Base-by-base conservation (phyloP, 2,797 vertebrate genomes). In the Melanotaenia boesemani region DNA sequence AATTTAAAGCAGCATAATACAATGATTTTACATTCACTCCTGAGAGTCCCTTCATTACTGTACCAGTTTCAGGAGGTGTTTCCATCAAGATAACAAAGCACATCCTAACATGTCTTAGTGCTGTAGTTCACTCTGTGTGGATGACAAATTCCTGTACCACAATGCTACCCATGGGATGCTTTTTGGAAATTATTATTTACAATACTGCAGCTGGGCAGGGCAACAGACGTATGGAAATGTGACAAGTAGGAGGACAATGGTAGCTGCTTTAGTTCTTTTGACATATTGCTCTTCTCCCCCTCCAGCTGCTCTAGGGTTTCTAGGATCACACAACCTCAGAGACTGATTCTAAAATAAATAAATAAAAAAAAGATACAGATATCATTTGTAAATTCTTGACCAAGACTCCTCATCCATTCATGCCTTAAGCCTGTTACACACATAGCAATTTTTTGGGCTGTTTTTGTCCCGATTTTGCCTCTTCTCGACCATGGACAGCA, bases 161-260 rank as follows among this genome's bases (percentile, higher is more conserved):
- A 16, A 46, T 2, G 11, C 59, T n/a, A 18, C 57, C 26, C 39
- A 59, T 18, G 5, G 28, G 18, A 39, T 5, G 28, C 34, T 52
- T 32, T 10, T 58, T 58, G 16, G 15, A 52, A 20, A 66, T 72
- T 46, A 39, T 72, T 46, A 30, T 30, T 66, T 66, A 66, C 32
- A 41, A 22, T 36, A 4, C 22, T 58, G 52, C 61, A 48, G 54
- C 39, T n/a, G 5, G 30, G 30, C 44, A 26, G 30, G 10, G 9
- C 37, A 41, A 6, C 59, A 62, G 59, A 46, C 52, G 24, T 11
- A 44, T 46, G 26, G 2, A 34, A 18, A 39, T 11, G 15, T 63
- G 6, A 24, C 20, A 20, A 3, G 22, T 4, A 30, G 28, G n/a
- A 63, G 28, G 54, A 20, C 28, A 9, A 55, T 41, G 2, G 34